A percentile compares a stretch with the other conserved stretches of the same genome.
Evolutionary conservation across 2,113 vertebrate species (phyloP).

Genomic region (Castor canadensis): DNA sequence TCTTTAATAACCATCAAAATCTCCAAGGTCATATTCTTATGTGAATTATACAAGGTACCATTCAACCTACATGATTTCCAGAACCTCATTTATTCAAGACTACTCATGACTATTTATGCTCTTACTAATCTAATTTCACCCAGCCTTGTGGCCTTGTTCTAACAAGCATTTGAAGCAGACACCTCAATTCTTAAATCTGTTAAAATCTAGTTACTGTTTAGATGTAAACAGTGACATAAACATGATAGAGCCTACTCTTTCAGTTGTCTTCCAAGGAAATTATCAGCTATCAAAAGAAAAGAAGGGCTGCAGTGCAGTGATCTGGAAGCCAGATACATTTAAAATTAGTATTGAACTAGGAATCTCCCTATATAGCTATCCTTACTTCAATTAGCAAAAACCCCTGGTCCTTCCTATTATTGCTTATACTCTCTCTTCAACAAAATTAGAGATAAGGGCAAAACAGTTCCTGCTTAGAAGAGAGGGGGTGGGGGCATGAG

Average conservation of each 20-base stretch:
- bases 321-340: neutral
- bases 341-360: neutral
- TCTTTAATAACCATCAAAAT: neutral
- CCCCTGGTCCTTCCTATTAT: too few relatives aligned
- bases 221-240: neutral
- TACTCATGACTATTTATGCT: slow-evolving; percentile 12
- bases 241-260: neutral
- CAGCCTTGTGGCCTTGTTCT: slow-evolving; percentile 24
- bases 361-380: too few relatives aligned
- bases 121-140: slow-evolving; percentile 17
- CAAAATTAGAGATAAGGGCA: too few relatives aligned
- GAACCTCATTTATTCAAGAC: slow-evolving; percentile 17
- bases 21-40: neutral
- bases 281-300: neutral
- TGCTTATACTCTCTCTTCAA: too few relatives aligned
- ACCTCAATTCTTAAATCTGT: neutral
- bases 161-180: neutral
- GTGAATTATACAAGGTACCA: neutral
- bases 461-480: too few relatives aligned
- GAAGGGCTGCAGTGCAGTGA: neutral
- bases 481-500: too few relatives aligned
- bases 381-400: too few relatives aligned
- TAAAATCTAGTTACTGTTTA: neutral
- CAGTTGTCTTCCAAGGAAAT: neutral
- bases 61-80: neutral